Base-by-base conservation (phyloP, 2,113 vertebrate genomes). In the Rutilus rutilus region DNA sequence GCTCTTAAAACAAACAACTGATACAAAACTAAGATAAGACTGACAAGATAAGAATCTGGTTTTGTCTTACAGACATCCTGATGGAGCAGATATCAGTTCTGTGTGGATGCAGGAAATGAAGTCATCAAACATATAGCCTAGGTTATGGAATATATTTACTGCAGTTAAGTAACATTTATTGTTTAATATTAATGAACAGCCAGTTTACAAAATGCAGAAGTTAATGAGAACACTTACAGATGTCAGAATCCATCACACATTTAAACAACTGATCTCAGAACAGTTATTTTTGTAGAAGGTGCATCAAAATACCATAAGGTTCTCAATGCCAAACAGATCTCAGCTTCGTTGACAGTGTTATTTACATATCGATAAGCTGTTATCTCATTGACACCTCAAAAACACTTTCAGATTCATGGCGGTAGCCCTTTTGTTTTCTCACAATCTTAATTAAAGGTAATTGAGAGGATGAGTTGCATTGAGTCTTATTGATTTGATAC, bases 381-480 rank as follows among this genome's bases (percentile, higher is more conserved):
- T 73, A 45, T 77, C 23, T 65, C 74, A 42, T 79, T 78, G 67
- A 7, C 81, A 30, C 57, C 59, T 81, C 59, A 59, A 30, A 71
- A 80, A 17, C 33, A 59, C 33, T 69, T 57, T 69, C 77, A 78
- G 78, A 87, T 85, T 86, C 74, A 82, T 42, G 50, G 27, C 36
- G 17, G 15, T 23, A 47, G 74, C 45, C 23, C 36, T 79, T 86
- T 74, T 74, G 86, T 88, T 85, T 87, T 76, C 85, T 75, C 83
- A 86, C 78, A 62, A 67, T 79, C 64, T 78, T 88, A 88, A 90
- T 88, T 86, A 83, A 83, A 88, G 78, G 60, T 86, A 75, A 86
- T 85, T 86, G 82, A 89, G 74, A 89, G 78, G 78, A 89, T 87
- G 87, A 86, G 82, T 79, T 90, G 82, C 79, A 88, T 87, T 85